Percentiles rank a stretch among this genome's conserved stretches.
Evolutionary conservation across 2,797 vertebrate species (phyloP).

Genomic region (Mustela erminea): DNA sequence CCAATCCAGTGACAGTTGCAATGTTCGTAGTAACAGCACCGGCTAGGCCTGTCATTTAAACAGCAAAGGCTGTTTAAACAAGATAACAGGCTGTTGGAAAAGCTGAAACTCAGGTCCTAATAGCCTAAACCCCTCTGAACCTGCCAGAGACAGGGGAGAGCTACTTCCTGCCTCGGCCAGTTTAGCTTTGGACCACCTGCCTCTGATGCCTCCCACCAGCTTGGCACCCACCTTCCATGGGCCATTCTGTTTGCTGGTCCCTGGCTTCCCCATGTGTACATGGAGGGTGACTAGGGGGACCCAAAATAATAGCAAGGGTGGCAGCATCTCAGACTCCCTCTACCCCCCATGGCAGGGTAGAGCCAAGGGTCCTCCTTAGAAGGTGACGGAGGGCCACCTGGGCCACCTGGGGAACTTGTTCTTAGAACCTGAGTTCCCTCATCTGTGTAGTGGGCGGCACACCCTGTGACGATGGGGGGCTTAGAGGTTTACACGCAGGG

Average conservation of each 20-base stretch:
- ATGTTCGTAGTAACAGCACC: conserved; percentile 52
- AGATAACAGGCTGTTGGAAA: conserved; percentile 73
- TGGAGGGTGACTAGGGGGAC: neutral
- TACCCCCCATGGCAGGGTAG: no score
- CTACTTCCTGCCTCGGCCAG: conserved; percentile 60
- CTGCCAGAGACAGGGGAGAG: neutral
- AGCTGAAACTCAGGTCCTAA: conserved; percentile 27
- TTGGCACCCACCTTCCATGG: neutral
- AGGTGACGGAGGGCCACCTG: neutral
- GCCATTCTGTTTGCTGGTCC: neutral
- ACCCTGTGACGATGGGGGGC: neutral
- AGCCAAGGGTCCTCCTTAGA: neutral
- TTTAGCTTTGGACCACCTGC: neutral
- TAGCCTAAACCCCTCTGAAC: neutral
- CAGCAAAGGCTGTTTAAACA: conserved; percentile 77
- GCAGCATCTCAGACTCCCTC: neutral
- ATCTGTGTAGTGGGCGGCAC: neutral
- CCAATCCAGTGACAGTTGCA: conserved; percentile 43
- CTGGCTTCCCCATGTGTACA: neutral
- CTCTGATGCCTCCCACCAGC: neutral
- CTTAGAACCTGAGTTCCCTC: neutral
- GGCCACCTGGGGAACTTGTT: neutral
- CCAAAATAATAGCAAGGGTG: neutral
- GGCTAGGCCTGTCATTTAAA: conserved; percentile 61
- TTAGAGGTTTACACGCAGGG: neutral